Evolutionary conservation across 2,797 vertebrate species (phyloP), one percentile per base, ranked within the genome.

Genomic region (Schizopygopsis malacanthus): DNA sequence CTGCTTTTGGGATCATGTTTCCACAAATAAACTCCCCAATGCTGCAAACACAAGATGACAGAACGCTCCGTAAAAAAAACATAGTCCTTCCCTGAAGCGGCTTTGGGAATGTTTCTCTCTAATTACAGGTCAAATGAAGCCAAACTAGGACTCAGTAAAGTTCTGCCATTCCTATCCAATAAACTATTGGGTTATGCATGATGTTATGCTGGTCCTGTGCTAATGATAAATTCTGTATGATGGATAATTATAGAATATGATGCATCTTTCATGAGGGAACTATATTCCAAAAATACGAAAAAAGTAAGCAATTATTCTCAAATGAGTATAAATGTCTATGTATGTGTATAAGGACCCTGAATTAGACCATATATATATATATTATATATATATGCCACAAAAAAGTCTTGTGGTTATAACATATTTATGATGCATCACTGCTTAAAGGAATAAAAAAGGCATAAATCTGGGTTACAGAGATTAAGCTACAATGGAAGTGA

Each of bases 101-200:
- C 73, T 88, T 81, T 86, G 82, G 56, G 39, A 85, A 63, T 70
- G 77, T 84, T 82, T 79, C 63, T 82, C 77, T 84, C 59, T 86
- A 81, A 89, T 85, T 89, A 89, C 76, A 89, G 79, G 85, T 81
- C 82, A 90, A 85, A 84, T 71, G 10, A 82, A 67, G 47, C 59
- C 76, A 72, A 43, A 86, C 82, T 69, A 69, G 45, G 79, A 61
- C 79, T 81, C 39, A 75, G 39, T 67, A 75, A 52, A 71, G 43
- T 79, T 54, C 45, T 56, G 47, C 39, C 79, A 65, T 45, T 65
- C 71, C 7, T 33, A 41, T 52, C 45, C 69, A 80, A 37, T 33
- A 78, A 78, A 84, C 54, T 50, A 56, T 61, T 73, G 25, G 11
- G 76, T 73, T 16, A 77, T 87, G 73, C 67, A 72, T 72, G 70